Conservation (phyloP, 2,797 vertebrate genomes). For the Eurystomus glaucurus region DNA sequence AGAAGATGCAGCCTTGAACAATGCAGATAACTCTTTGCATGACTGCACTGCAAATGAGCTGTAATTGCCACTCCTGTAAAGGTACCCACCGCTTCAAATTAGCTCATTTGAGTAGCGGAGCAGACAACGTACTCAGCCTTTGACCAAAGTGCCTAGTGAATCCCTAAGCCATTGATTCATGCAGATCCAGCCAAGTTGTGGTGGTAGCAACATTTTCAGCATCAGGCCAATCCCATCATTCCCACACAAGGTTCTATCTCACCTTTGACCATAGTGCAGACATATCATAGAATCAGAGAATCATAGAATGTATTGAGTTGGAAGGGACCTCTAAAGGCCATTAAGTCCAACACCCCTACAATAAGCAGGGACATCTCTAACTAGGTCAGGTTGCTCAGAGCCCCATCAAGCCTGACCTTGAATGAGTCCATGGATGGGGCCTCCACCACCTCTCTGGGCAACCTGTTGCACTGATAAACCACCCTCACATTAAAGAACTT, state of each 20-base stretch:
- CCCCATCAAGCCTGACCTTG: too few species aligned
- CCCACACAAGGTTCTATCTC: not conserved
- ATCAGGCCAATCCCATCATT: not conserved
- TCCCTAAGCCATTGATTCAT: accelerated
- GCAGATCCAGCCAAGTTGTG: not conserved
- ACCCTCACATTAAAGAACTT: too few species aligned
- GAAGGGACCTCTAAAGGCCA: too few species aligned
- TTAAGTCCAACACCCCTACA: too few species aligned
- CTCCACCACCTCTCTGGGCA: too few species aligned
- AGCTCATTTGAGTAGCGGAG: accelerated
- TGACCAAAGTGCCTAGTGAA: not conserved
- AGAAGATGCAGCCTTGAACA: not conserved
- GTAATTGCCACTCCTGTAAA: not conserved
- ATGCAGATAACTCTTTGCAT: not conserved
- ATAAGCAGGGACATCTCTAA: too few species aligned
- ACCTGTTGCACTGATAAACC: too few species aligned
- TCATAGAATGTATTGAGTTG: too few species aligned
- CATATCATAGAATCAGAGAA: not conserved
- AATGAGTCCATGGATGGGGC: too few species aligned
- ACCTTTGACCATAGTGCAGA: not conserved
- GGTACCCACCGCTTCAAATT: not conserved
- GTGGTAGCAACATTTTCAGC: not conserved
- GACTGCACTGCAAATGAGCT: not conserved
- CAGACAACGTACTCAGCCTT: accelerated
- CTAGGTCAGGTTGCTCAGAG: too few species aligned